A percentile compares a stretch with the other conserved stretches of the same genome.
These are phyloP conservation scores for Gobius niger DNA, from an alignment of 2,113 vertebrate species.

Conservation along the genomic window DNA sequence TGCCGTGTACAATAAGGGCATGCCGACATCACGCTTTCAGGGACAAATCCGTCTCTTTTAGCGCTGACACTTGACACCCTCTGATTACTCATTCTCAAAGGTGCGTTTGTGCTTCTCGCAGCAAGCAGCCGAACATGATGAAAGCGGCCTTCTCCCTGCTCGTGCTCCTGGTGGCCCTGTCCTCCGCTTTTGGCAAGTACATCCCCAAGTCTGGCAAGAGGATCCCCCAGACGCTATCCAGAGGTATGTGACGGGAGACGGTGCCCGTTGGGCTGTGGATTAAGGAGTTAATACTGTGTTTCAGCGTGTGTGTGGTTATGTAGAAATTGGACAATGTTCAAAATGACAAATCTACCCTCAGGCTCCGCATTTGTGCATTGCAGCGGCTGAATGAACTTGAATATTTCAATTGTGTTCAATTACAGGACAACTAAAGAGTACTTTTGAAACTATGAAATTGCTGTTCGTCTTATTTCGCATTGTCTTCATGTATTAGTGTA, in stretches of 20 bases:
- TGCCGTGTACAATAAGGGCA: neutral
- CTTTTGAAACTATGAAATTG: no score
- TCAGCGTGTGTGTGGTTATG: no score
- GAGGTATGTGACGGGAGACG: constrained; percentile 78
- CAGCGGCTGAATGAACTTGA: no score
- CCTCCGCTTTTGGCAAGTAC: constrained; percentile 75
- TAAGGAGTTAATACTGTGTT: neutral
- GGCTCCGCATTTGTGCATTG: no score
- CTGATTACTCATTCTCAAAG: neutral
- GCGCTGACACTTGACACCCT: neutral
- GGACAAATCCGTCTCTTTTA: neutral
- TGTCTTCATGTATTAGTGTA: no score
- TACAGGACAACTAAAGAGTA: no score
- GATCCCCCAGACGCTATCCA: constrained; percentile 89
- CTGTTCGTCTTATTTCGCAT: no score
- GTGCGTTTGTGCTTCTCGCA: constrained; percentile 8
- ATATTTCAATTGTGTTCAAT: no score
- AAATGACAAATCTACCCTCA: no score
- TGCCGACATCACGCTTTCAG: neutral
- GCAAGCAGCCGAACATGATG: constrained; percentile 76
- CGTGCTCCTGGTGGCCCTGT: constrained; percentile 80
- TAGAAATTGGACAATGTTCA: no score
- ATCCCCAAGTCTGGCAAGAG: constrained; percentile 69
- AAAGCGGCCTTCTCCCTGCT: constrained; percentile 69
- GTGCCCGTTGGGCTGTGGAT: neutral